These are phyloP conservation scores for Phrynosoma blainvillii DNA, from an alignment of 2,113 vertebrate species.

Conservation along the genomic window DNA sequence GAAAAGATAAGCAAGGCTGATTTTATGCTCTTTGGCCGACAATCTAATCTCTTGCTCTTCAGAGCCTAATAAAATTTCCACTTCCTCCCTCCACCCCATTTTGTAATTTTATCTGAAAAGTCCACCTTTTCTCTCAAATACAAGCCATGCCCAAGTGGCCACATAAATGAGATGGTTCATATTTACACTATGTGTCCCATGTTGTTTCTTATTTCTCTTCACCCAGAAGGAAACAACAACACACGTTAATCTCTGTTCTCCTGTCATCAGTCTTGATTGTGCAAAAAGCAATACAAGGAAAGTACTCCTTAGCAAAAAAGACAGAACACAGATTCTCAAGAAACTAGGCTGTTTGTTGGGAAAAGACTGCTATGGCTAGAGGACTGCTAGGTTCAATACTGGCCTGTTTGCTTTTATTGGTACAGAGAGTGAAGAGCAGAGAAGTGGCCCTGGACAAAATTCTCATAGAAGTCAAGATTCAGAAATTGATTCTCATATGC, in stretches of 20 bases:
- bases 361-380: neutral
- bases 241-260: rapidly evolving
- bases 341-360: neutral
- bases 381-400: neutral
- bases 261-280: constrained; percentile 30
- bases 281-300: neutral
- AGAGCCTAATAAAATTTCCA: neutral
- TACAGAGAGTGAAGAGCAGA: neutral
- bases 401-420: neutral
- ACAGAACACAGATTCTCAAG: neutral
- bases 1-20: neutral
- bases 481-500: neutral
- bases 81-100: neutral
- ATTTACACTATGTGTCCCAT: neutral
- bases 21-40: neutral
- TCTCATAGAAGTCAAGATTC: neutral
- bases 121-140: neutral
- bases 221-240: rapidly evolving
- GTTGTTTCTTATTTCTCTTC: rapidly evolving
- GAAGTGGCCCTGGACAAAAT: neutral
- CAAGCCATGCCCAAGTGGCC: neutral
- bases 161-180: neutral
- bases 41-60: neutral
- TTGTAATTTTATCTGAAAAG: neutral
- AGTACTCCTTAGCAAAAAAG: rapidly evolving